Evolutionary conservation across 1,140 invertebrate genomes (phyloP).

Genomic region (Trinorchestia longiramus): DNA sequence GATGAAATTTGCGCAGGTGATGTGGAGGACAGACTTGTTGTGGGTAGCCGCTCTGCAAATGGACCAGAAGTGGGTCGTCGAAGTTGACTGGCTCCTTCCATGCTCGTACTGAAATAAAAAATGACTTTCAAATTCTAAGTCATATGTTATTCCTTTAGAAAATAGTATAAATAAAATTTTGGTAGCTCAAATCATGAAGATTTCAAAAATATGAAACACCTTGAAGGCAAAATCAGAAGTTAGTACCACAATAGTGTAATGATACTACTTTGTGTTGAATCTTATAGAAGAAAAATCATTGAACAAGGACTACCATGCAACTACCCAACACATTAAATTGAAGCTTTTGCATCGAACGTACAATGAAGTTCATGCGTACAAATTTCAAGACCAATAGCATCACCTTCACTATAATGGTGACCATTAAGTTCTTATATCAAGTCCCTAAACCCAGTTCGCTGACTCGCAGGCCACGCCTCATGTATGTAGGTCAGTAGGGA

Average conservation of each 20-base stretch:
- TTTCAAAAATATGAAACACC: no score
- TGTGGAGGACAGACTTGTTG: neutral
- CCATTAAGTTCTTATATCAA: neutral
- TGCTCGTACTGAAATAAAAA: slow-evolving; percentile 30
- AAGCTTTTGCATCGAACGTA: neutral
- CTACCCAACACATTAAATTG: neutral
- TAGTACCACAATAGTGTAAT: neutral
- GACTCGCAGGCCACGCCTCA: neutral
- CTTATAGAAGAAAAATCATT: neutral
- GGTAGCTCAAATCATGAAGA: no score
- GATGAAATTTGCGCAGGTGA: neutral
- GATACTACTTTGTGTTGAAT: neutral
- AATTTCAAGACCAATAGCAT: neutral
- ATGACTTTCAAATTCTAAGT: neutral
- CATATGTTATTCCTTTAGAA: neutral
- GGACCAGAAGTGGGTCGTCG: slow-evolving; percentile 33
- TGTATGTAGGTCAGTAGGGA: neutral
- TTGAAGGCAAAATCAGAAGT: no score
- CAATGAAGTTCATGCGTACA: neutral
- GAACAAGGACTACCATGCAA: neutral
- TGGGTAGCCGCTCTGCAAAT: neutral
- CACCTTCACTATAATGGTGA: neutral
- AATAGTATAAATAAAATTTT: no score
- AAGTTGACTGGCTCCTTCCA: slow-evolving; percentile 32
- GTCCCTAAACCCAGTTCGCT: neutral